Base-by-base conservation (phyloP, 1,140 invertebrate genomes). In the Eupeodes corollae region DNA sequence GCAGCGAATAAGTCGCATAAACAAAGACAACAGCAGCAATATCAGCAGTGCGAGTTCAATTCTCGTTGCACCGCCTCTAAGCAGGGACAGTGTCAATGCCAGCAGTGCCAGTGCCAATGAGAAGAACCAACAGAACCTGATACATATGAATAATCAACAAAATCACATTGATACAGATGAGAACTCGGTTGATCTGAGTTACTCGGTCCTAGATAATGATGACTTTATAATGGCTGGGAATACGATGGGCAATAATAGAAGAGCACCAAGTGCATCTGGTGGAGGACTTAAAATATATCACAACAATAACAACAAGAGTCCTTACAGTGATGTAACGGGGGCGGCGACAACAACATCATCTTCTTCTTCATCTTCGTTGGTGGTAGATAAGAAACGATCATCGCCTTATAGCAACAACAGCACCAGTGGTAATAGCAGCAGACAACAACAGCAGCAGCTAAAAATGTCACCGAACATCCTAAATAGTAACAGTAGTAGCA, bases 1-100 rank as follows among this genome's bases (percentile, higher is more conserved):
- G 63, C 82, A 79, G 59, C 78, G 88, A 53, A 86, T 91, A 60
- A 88, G 86, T 31, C 86, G 88, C 67, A 86, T 80, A 59, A 76
- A 74, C 35, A 81, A 78, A 52, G 65, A 66, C 18, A 34, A 2
- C 9, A 44, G 35, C 41, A 47, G 21, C 30, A 52, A 39, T 43
- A 37, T 3, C 16, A 38, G 19, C 19, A 26, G 18, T 38, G 41
- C 35, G 3, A 38, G 11, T 38, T 13, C 1, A 5, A 14, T 35
- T 33, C 33, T 31, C 14, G 30, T 19, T 38, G 49, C 39, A 30
- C 33, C 32, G 40, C 26, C 16, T 31, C 9, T 21, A 34, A 37
- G 34, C 30, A 46, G 44, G 26, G 30, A 38, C 16, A n/a, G 5
- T 32, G 14, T 16, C 9, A 50, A 50, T 33, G 42, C 37, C 12